Base-by-base conservation (phyloP, 2,888 invertebrate genomes). In the Tinea semifulvella region DNA sequence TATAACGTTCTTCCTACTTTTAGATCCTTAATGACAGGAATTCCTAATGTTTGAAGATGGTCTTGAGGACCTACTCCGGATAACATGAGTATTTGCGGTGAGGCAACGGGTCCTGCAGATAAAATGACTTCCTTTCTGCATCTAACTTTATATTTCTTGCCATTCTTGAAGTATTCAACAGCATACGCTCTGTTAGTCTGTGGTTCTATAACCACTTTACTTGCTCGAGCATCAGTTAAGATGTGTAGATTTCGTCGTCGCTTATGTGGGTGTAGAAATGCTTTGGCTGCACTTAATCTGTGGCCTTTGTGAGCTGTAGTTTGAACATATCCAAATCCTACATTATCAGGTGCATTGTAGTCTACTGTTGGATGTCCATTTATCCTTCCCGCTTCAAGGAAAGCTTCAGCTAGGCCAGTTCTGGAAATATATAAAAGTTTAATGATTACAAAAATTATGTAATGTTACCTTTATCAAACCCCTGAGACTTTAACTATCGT, bases 71-170 rank as follows among this genome's bases (percentile, higher is more conserved):
- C 86, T 10, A 86, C 62, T 8, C 94, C 94, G 3, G 94, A 94
- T 1, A 97, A 68, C 92, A 96, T 92, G n/a, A 97, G 82, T 11
- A 97, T 62, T 64, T 97, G 96, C 0, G 96, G 94, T 0, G 94
- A 91, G 55, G 91, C 92, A 49, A 97, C 88, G 1, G 94, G 85
- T 1, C 97, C 96, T 0, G 92, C 94, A 7, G 91, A 88, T 14
- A 96, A 58, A 48, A 97, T 90, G 0, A 97, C 86, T 73, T 94
- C 94, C 57, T 90, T 89, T 31, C 82, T 83, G 3, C 90, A 90
- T n/a, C 74, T 74, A 0, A 86, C 87, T 10, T 65, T 73, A 40
- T 69, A 65, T 36, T 65, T 68, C 7, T 68, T 61, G 8, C 82
- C 80, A 44, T 85, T 80, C 50, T 85, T 85, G 0, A 84, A 62